Conservation (phyloP, 2,797 vertebrate species). For the Spinus pinus region DNA sequence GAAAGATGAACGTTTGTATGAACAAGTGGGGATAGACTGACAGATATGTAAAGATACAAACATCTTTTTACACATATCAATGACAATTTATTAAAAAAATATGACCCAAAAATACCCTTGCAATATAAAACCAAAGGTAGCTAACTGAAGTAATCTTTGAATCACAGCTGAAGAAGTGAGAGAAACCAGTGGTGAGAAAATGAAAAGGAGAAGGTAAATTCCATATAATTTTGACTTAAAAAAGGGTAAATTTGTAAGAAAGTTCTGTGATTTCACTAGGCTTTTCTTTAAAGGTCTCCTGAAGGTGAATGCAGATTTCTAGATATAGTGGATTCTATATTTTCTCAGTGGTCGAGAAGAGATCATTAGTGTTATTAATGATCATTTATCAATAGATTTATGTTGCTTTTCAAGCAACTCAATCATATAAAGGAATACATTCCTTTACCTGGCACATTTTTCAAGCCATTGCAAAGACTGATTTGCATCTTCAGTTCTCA, state of each 20-base stretch:
- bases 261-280: not conserved
- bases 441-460: not conserved
- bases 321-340: not conserved
- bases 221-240: not conserved
- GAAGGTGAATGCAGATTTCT: not conserved
- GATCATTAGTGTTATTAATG: not conserved
- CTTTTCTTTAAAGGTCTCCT: not conserved
- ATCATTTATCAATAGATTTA: not conserved
- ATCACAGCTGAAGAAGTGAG: not conserved
- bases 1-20: not conserved
- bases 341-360: not conserved
- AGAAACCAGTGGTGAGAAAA: not conserved
- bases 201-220: not conserved
- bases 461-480: not conserved
- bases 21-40: not conserved
- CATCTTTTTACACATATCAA: not conserved
- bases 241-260: not conserved
- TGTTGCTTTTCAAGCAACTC: not conserved
- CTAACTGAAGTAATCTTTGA: not conserved
- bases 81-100: not conserved
- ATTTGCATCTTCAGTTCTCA: slow-evolving; percentile 21
- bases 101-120: not conserved
- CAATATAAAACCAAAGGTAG: not conserved
- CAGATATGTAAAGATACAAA: not conserved
- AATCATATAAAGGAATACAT: not conserved